Conservation (phyloP, 2,797 vertebrate genomes). For the Myotis myotis region DNA sequence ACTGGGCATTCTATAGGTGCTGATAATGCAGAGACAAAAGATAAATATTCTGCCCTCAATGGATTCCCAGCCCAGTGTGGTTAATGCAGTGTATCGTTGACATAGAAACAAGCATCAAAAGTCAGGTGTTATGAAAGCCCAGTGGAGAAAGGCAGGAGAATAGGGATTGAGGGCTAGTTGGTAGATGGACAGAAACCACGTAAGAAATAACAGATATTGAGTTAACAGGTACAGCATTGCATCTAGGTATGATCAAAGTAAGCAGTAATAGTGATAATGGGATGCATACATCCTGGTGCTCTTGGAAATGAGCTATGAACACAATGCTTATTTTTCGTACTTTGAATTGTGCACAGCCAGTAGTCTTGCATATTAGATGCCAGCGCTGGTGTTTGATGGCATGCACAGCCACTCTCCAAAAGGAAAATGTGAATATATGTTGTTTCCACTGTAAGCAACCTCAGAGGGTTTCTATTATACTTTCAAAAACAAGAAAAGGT, state of each 20-base stretch:
- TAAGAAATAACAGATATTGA: background rate
- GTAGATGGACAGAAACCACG: background rate
- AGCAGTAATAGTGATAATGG: background rate
- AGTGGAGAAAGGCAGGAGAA: background rate
- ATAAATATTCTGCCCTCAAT: background rate
- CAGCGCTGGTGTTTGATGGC: background rate
- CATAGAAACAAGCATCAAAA: background rate
- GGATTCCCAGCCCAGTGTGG: background rate
- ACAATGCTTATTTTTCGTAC: background rate
- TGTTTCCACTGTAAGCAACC: background rate
- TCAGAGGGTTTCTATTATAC: background rate
- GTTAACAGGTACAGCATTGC: background rate
- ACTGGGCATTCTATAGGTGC: background rate
- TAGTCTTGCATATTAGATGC: background rate
- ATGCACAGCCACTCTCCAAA: background rate
- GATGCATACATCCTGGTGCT: background rate
- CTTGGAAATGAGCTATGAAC: background rate
- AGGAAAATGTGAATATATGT: background rate
- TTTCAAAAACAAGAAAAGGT: background rate
- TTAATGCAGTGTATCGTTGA: background rate
- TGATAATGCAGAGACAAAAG: background rate
- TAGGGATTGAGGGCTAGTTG: too few relatives aligned
- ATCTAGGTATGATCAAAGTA: background rate
- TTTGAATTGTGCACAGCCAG: background rate
- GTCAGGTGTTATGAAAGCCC: background rate